Evolutionary conservation across 2,113 vertebrate genomes (phyloP).

Genomic region (Neolamprologus ventralis): DNA sequence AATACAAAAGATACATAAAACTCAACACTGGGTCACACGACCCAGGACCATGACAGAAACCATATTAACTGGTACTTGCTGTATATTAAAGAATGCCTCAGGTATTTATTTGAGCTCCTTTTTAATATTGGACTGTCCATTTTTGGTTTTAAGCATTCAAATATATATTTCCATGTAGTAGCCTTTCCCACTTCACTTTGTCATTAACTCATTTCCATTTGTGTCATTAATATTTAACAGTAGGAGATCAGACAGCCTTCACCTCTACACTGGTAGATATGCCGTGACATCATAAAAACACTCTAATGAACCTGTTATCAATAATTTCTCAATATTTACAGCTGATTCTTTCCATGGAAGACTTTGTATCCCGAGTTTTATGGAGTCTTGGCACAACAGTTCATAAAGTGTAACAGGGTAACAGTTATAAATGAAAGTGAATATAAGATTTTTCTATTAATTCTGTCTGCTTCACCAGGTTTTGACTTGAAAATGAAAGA

Average conservation of each 20-base stretch:
- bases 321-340: not conserved
- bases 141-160: not conserved
- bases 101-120: not conserved
- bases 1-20: not conserved
- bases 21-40: accelerated
- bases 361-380: not conserved
- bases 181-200: not conserved
- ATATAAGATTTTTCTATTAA: not conserved
- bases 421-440: not conserved
- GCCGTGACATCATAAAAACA: not conserved
- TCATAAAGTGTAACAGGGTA: not conserved
- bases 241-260: accelerated
- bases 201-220: not conserved
- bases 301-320: not conserved
- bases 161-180: not conserved
- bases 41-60: not conserved
- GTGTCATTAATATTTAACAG: not conserved
- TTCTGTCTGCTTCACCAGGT: too few species aligned
- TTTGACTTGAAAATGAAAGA: not conserved
- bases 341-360: not conserved
- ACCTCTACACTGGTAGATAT: not conserved
- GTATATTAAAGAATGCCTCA: not conserved
- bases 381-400: not conserved
- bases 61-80: not conserved
- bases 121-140: not conserved